Base-by-base conservation (phyloP, 2,888 invertebrate species). In the Pimpla rufipes region DNA sequence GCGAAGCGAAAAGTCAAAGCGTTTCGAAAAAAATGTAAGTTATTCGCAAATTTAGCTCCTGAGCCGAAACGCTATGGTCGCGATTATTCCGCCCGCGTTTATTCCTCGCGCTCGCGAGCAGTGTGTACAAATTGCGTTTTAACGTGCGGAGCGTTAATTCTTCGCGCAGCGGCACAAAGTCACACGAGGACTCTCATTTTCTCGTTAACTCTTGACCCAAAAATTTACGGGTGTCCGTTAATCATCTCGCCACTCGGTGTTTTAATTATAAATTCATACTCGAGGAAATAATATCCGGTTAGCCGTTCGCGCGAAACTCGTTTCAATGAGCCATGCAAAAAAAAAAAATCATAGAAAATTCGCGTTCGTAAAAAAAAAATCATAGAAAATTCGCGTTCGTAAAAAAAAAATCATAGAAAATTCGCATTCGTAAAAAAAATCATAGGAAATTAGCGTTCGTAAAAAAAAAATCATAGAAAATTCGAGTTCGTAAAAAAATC, bases 151-250 rank as follows among this genome's bases (percentile, higher is more conserved):
- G 37, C 59, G 7, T 59, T 35, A 37, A 62, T 62, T 37, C 18
- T 37, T 37, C 10, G 29, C 18, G 18, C 16, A 40, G 29, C 6
- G 23, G 29, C n/a, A 29, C 45, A 47, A 47, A 16, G 29, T 29
- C n/a, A 47, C n/a, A 29, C 67, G 45, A 47, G 47, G 29, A 23
- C 29, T 47, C 67, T 66, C 21, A 23, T 66, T 45, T 66, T 66
- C 21, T 66, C 66, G 45, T 66, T 66, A 59, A 59, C 59, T 59
- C 35, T 35, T 59, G 29, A 59, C 35, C 59, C 6, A 62, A 37
- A 37, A 10, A 16, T 16, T 18, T 37, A 16, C 35, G 35, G 21
- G 18, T 23, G 13, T 23, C 10, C 55, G 55, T 11, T 2, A 2
- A 52, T 55, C 55, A 55, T 55, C 23, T 23, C 55, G 55, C 13